These are phyloP conservation scores for Nothocercus nigrocapillus DNA, from an alignment of 2,113 vertebrate genomes.

Conservation along the genomic window DNA sequence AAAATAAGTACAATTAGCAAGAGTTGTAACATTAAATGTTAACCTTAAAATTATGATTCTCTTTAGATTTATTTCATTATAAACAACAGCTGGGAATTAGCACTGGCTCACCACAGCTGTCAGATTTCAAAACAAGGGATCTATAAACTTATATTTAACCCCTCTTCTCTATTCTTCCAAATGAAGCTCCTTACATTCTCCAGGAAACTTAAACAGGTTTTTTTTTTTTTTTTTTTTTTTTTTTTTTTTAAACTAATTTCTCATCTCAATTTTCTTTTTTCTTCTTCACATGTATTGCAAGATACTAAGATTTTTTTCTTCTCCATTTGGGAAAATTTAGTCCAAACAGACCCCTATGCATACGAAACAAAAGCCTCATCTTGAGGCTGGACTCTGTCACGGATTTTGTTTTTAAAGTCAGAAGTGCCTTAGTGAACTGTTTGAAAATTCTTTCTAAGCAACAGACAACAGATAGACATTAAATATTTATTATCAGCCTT, in stretches of 20 bases:
- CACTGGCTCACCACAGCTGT: background rate
- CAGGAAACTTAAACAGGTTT: background rate
- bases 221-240: no score
- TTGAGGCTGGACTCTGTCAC: background rate
- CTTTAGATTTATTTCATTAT: background rate
- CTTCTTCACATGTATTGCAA: rapidly evolving
- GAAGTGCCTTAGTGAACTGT: background rate
- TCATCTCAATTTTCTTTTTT: background rate
- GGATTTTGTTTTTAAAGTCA: background rate
- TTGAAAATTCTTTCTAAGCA: background rate
- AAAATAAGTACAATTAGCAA: background rate
- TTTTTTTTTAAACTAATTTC: no score
- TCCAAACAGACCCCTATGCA: background rate
- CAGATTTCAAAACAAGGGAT: background rate
- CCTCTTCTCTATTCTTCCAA: background rate
- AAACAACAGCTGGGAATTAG: rapidly evolving
- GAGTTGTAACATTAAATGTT: background rate
- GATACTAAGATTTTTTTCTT: background rate
- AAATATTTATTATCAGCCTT: background rate
- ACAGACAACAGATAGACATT: background rate
- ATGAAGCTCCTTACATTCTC: background rate
- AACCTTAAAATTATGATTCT: background rate
- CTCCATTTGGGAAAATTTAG: background rate
- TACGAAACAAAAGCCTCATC: background rate
- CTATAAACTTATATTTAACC: background rate